Conservation (phyloP, 2,888 invertebrate species). For the Dinocampus coccinellae region DNA sequence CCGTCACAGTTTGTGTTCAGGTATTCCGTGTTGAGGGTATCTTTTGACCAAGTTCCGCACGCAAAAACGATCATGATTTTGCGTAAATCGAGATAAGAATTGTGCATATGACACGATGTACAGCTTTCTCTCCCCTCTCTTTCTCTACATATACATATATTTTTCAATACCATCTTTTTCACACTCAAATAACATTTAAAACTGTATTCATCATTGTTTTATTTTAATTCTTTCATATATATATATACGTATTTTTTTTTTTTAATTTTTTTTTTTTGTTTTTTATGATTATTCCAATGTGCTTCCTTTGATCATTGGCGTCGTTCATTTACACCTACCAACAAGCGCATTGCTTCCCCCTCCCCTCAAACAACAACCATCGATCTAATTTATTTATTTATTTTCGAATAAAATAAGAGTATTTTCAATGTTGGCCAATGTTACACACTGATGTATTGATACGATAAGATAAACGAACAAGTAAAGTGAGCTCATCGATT, state of each 20-base stretch:
- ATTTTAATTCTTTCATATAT: not conserved
- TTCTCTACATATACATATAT: not conserved
- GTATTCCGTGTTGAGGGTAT: conserved; percentile 55
- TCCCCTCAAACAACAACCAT: conserved; percentile 42
- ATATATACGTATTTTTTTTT: not conserved
- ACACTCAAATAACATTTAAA: not conserved
- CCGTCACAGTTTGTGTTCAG: conserved; percentile 54
- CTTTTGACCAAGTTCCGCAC: conserved; percentile 45
- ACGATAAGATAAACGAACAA: conserved; percentile 31
- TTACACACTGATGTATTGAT: conserved; percentile 14
- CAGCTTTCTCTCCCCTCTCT: conserved; percentile 21
- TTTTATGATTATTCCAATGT: not conserved
- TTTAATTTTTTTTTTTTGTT: not conserved
- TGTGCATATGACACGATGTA: conserved; percentile 62
- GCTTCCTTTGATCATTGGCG: not conserved
- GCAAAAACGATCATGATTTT: conserved; percentile 60
- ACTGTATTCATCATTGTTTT: not conserved
- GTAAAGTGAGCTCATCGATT: not conserved
- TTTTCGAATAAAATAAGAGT: conserved; percentile 66
- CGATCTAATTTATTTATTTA: conserved; percentile 68
- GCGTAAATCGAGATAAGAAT: conserved; percentile 39
- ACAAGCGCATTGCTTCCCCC: not conserved
- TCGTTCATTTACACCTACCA: not conserved
- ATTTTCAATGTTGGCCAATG: conserved; percentile 35
- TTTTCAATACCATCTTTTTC: not conserved